Base-by-base conservation (phyloP, 2,113 vertebrate genomes). In the Morone saxatilis region DNA sequence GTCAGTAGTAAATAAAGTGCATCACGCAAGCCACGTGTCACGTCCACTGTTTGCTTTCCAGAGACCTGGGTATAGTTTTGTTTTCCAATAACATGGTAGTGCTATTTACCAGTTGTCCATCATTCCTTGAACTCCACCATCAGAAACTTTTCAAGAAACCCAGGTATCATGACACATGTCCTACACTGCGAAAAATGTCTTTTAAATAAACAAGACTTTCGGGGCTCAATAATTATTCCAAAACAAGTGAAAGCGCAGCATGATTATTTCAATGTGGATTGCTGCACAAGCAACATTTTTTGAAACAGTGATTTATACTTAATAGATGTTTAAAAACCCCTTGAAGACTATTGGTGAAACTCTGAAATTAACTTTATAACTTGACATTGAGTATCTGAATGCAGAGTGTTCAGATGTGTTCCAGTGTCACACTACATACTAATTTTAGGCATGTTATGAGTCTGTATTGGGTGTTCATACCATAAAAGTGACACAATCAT, bases 401-500 rank as follows among this genome's bases (percentile, higher is more conserved):
- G 68, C 81, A 72, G 13, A 22, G 22, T 6, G 54, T 83, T 71
- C n/a, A 62, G 40, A 48, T 16, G 48, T 8, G 16, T 59, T 73
- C 41, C 31, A 6, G 1, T 57, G 65, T 19, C 22, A 66, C 19
- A n/a, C 7, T 9, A 9, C 60, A 43, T 10, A 50, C 71, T 20
- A 20, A 51, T 63, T 41, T 4, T n/a, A 17, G 16, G 25, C 31
- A 45, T 47, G n/a, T 8, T 59, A 16, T 16, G 12, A 51, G 12
- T 25, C 69, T 60, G 17, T 8, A 6, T 31, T 3, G 20, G 19
- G 31, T 20, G 6, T 19, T 43, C 69, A 57, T 13, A 3, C 13
- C 10, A 6, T n/a, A 43, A 57, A 57, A 12, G 51, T 71, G 51
- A 22, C 36, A 14, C 50, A 40, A 8, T 13, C 14, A 54, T n/a